Conservation (phyloP, 2,888 invertebrate species). For the Ethmia dodecea region DNA sequence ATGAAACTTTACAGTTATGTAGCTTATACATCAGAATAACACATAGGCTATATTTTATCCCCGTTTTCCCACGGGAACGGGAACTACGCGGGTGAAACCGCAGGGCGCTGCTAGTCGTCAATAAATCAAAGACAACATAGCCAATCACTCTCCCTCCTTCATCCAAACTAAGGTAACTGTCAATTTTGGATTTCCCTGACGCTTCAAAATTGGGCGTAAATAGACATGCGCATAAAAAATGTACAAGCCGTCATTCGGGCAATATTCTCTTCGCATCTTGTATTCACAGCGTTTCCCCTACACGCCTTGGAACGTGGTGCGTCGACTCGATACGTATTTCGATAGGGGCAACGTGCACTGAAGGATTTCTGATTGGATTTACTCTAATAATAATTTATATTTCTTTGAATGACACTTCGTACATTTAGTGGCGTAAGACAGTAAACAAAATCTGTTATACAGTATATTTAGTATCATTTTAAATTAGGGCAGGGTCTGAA, state of each 20-base stretch:
- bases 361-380: not conserved
- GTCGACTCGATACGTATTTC: constrained; percentile 13
- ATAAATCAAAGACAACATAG: not conserved
- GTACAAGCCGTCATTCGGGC: constrained; percentile 8
- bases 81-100: too few relatives aligned
- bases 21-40: too few relatives aligned
- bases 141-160: not conserved
- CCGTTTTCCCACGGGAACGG: too few relatives aligned
- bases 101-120: too few relatives aligned
- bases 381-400: not conserved
- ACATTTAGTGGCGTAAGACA: too few relatives aligned
- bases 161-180: not conserved
- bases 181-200: constrained; percentile 13
- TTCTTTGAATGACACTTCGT: too few relatives aligned
- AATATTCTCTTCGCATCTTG: constrained; percentile 19
- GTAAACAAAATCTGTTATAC: too few relatives aligned
- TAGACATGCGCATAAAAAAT: constrained; percentile 12
- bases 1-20: too few relatives aligned
- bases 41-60: too few relatives aligned
- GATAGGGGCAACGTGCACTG: constrained; percentile 12
- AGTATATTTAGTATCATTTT: too few relatives aligned
- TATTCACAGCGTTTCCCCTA: constrained; percentile 19
- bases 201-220: constrained; percentile 11
- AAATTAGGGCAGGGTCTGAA: too few relatives aligned
- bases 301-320: constrained; percentile 18